Conservation (phyloP, 2,888 invertebrate genomes). For the Philopedon plagiatum region DNA sequence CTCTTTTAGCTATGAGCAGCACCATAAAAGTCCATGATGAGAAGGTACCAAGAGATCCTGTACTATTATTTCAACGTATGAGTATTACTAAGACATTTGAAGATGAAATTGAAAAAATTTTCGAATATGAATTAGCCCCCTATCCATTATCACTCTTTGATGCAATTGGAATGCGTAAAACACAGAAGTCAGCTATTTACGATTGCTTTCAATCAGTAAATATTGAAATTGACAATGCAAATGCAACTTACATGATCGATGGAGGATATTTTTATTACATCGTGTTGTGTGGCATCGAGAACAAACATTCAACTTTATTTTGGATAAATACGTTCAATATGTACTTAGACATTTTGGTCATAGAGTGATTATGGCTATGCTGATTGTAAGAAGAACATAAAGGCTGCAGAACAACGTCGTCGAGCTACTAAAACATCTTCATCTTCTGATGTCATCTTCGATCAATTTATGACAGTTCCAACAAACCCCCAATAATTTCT, state of each 20-base stretch:
- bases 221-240: constrained; percentile 28
- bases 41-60: not conserved
- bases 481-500: not conserved
- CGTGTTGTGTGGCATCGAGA: constrained; percentile 34
- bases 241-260: too few relatives aligned
- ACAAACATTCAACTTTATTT: constrained; percentile 38
- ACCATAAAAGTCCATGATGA: not conserved
- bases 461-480: too few relatives aligned
- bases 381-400: not conserved
- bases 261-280: constrained; percentile 37
- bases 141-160: constrained; percentile 26
- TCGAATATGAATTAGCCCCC: constrained; percentile 32
- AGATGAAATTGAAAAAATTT: constrained; percentile 18
- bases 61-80: constrained; percentile 29
- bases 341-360: not conserved
- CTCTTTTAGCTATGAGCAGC: not conserved
- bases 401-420: too few relatives aligned
- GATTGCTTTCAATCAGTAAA: constrained; percentile 37
- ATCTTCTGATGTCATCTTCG: too few relatives aligned
- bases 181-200: constrained; percentile 34
- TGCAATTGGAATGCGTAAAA: constrained; percentile 44
- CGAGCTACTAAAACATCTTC: too few relatives aligned
- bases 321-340: constrained; percentile 37
- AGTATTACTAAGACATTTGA: constrained; percentile 12
- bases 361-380: not conserved